Base-by-base conservation (phyloP, 1,140 invertebrate genomes). In the Papilio helenus region DNA sequence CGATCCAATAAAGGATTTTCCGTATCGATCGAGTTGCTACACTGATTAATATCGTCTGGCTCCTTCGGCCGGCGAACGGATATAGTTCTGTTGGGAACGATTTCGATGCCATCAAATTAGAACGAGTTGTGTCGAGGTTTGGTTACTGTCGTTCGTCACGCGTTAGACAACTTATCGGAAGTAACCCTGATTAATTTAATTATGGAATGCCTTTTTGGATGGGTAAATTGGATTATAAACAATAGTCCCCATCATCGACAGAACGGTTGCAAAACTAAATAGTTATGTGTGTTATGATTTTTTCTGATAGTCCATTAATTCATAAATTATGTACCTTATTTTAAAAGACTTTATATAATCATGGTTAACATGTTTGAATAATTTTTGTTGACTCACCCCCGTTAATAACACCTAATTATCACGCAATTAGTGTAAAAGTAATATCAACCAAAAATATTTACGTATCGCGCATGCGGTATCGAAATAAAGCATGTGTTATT, bases 91-190 rank as follows among this genome's bases (percentile, higher is more conserved):
- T 78, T 78, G 81, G 73, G 73, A 79, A 80, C 73, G 49, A 79
- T 80, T 80, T 51, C 49, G 74, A 71, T 71, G 72, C 73, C 81
- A 83, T 86, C 87, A 86, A 88, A 87, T 86, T 80, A 78, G 72
- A 87, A 84, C 79, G 81, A 82, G 82, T 85, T 82, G 80, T 86
- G 79, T 85, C 80, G 55, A 39, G 80, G 55, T 78, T 80, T 51
- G 82, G 78, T 88, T 84, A 88, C 82, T 79, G 82, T 82, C 82
- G 79, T 49, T 71, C 44, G 81, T 77, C 87, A 88, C 84, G 85
- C 83, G 79, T 79, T 55, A 39, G 26, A 26, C 58, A 61, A 61
- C 26, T 68, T 68, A 68, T 26, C 42, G 42, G 23, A 44, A 74
- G 72, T 74, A 44, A 23, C 72, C 72, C 72, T 74, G 72, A 46